phyloP scores from a whole-genome alignment of 2,113 vertebrate species.

The Pontoporia blainvillei region DNA sequence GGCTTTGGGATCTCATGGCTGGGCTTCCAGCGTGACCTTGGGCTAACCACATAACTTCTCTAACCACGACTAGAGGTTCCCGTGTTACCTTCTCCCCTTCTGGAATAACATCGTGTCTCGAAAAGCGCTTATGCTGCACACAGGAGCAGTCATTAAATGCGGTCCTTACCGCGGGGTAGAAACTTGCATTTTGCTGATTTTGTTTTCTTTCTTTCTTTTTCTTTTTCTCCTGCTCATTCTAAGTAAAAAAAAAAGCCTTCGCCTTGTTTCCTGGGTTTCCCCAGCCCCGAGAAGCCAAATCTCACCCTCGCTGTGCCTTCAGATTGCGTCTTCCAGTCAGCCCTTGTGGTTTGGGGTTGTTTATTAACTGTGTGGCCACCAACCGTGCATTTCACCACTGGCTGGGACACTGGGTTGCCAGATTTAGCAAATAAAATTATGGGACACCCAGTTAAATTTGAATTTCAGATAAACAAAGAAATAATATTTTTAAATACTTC shows the following conservation, averaged over 20 bases:
- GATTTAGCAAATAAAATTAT: conserved; percentile 48
- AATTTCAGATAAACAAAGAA: conserved; percentile 22
- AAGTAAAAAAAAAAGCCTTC: neutral
- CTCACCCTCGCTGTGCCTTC: neutral
- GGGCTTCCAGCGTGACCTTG: conserved; percentile 36
- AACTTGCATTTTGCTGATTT: neutral
- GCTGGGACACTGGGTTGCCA: neutral
- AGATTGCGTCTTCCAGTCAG: neutral
- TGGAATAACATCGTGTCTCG: neutral
- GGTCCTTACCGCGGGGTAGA: neutral
- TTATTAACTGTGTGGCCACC: conserved; percentile 53
- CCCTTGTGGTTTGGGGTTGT: conserved; percentile 40
- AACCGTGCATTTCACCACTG: neutral
- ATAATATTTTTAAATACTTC: neutral
- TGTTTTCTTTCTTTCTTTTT: neutral
- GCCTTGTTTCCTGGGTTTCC: neutral
- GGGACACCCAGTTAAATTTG: neutral
- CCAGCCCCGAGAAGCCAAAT: neutral
- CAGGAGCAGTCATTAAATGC: neutral
- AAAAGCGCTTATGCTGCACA: neutral
- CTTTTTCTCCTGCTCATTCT: neutral
- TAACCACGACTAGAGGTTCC: neutral
- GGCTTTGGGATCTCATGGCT: neutral
- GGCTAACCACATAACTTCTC: neutral
- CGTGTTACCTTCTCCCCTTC: too few relatives aligned